Base-by-base conservation (phyloP, 2,888 invertebrate species). In the Diplolepis rosae region DNA sequence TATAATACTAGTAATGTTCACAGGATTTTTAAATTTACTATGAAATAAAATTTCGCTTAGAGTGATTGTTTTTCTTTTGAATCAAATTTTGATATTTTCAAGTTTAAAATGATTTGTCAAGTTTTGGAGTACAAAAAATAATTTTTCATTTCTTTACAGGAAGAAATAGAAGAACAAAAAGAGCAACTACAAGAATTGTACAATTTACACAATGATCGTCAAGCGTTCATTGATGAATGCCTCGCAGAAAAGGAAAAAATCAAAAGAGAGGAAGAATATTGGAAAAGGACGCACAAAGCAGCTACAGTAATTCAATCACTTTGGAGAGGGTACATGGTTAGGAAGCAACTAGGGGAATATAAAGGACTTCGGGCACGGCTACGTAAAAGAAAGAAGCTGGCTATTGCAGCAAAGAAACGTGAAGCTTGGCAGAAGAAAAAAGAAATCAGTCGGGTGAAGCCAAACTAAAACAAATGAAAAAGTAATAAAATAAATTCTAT, bases 321-420 rank as follows among this genome's bases (percentile, higher is more conserved):
- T 5, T 85, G 85, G 85, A 78, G 80, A 73, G 84, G 86, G n/a
- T 78, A 82, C 68, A 85, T 86, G 83, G 86, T 85, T 0, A 80
- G 85, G 22, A 78, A 82, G 9, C 65, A 80, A 72, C 71, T 87
- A 52, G 86, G 85, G n/a, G 66, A 42, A 9, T 85, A 78, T 65
- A 74, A 78, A 18, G 77, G 72, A 28, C 68, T 84, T 4, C 72
- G 78, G 73, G 67, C 66, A 27, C 50, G 28, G 28, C 51, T 81
- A 4, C 73, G 69, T 48, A 81, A 73, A 66, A 74, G 70, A 6
- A 79, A 83, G 7, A 45, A 45, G n/a, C 5, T 45, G 18, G 45
- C 45, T 18, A 66, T 9, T 65, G 42, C 35, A 70, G 35, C 18
- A 78, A 74, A 24, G 68, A 79, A 74, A 56, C 42, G n/a, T 52